phyloP scores from a whole-genome alignment of 1,140 invertebrate species.

The Nasonia giraulti region DNA sequence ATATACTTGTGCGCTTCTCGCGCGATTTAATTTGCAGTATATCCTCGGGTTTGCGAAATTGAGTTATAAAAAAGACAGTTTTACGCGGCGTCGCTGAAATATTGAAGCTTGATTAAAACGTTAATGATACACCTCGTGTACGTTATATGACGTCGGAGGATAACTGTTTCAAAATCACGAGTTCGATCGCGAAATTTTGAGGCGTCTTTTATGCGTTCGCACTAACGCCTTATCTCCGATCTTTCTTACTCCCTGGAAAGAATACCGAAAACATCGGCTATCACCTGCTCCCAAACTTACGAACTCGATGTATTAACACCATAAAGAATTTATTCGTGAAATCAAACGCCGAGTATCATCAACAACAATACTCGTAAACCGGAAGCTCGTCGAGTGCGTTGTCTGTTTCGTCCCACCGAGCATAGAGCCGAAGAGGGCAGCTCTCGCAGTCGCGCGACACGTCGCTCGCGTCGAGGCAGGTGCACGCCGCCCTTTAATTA shows the following conservation, averaged over 20 bases:
- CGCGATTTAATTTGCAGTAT: not conserved
- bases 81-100: not conserved
- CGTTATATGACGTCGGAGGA: not conserved
- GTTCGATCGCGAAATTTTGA: not conserved
- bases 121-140: not conserved
- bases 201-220: too few relatives aligned
- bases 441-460: not conserved
- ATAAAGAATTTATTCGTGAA: too few relatives aligned
- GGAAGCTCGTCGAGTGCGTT: slow-evolving; percentile 9
- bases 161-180: not conserved
- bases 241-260: too few relatives aligned
- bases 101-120: not conserved
- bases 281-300: too few relatives aligned
- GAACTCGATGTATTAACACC: too few relatives aligned
- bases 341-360: too few relatives aligned
- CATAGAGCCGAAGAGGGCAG: not conserved
- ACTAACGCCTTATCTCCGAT: too few relatives aligned
- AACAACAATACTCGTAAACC: not conserved
- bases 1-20: not conserved
- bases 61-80: slow-evolving; percentile 32
- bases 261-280: too few relatives aligned
- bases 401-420: not conserved
- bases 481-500: slow-evolving; percentile 67
- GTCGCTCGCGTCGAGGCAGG: slow-evolving; percentile 53
- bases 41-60: not conserved